phyloP scores from a whole-genome alignment of 2,113 vertebrate genomes.

The Falcunculus frontatus region DNA sequence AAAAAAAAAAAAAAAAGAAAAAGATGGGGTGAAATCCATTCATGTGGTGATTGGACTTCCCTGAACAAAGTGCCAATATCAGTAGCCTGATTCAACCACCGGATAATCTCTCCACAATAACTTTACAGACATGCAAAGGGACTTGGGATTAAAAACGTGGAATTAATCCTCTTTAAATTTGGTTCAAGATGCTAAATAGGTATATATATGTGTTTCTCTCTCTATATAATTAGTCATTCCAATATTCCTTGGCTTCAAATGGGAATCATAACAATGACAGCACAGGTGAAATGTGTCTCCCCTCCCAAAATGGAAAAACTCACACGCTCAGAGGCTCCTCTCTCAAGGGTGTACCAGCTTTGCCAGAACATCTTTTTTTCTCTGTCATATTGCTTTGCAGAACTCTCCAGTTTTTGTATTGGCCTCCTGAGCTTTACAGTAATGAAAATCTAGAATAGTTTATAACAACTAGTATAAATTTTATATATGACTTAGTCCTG shows the following conservation, averaged over 20 bases:
- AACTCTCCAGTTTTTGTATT: not conserved
- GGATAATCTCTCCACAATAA: not conserved
- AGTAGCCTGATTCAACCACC: not conserved
- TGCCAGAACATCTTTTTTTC: not conserved
- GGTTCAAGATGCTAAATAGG: not conserved
- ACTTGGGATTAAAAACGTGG: not conserved
- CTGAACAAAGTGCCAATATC: not conserved
- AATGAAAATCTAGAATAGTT: not conserved
- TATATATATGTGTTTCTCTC: too few relatives aligned
- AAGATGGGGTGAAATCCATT: not conserved
- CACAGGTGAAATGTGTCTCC: not conserved
- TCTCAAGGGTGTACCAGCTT: not conserved
- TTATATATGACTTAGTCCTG: not conserved
- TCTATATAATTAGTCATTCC: not conserved
- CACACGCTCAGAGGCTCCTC: not conserved
- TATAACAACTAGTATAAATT: not conserved
- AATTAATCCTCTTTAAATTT: not conserved
- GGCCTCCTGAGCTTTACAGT: not conserved
- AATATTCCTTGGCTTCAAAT: not conserved
- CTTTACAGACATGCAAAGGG: not conserved
- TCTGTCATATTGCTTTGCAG: not conserved
- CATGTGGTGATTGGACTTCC: not conserved
- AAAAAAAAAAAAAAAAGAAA: not conserved
- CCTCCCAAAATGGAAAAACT: not conserved
- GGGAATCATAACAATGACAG: not conserved